Conservation (phyloP, 2,888 invertebrate species). For the Podabrus alpinus region DNA sequence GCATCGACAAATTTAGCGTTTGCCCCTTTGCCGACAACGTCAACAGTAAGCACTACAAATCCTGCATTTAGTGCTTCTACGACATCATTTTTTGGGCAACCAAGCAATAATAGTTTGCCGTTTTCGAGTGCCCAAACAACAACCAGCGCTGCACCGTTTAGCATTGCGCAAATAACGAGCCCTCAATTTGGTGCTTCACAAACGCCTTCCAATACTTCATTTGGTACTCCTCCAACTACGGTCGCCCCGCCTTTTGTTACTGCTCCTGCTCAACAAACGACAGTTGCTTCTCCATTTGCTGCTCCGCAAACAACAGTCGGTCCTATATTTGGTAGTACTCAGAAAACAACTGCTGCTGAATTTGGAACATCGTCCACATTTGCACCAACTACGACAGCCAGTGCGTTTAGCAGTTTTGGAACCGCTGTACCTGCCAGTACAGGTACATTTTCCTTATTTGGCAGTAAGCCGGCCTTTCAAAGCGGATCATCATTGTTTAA, state of each 20-base stretch:
- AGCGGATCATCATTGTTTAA: conserved; percentile 33
- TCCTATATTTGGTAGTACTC: not conserved
- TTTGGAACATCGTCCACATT: conserved; percentile 20
- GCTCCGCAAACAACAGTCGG: conserved; percentile 5
- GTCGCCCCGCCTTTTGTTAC: not conserved
- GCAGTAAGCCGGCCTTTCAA: not conserved
- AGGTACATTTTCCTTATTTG: not conserved
- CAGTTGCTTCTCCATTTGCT: conserved; percentile 27
- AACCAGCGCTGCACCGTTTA: not conserved
- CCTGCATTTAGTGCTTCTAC: conserved; percentile 14
- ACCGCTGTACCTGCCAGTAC: not conserved
- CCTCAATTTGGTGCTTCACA: not conserved
- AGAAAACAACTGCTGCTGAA: not conserved
- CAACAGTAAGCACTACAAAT: conserved; percentile 27
- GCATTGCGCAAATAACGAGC: not conserved
- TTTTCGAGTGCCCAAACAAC: not conserved
- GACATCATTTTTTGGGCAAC: not conserved
- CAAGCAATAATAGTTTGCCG: not conserved
- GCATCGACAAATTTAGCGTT: conserved; percentile 16
- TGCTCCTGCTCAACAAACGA: not conserved
- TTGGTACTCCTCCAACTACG: not conserved
- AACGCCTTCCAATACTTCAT: not conserved
- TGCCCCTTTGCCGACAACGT: conserved; percentile 26
- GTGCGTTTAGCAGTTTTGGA: not conserved
- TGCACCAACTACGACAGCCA: not conserved